Evolutionary conservation across 1,140 invertebrate species (phyloP).

Genomic region (Lethocerus indicus): DNA sequence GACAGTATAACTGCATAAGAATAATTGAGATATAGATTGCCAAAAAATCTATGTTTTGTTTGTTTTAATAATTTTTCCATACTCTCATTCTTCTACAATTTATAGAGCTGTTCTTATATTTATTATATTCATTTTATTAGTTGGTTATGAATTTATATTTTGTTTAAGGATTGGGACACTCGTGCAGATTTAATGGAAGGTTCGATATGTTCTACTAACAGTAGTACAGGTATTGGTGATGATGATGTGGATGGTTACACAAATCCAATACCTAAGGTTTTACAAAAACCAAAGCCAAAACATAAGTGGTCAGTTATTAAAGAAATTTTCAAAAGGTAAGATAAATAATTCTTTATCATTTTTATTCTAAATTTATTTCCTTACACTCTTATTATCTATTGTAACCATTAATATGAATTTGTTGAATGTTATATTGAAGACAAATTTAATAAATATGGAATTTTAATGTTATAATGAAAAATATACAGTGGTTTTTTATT

Average conservation of each 20-base stretch:
- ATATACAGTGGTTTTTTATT: neutral
- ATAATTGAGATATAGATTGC: too few relatives aligned
- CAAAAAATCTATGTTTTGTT: too few relatives aligned
- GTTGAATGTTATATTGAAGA: neutral
- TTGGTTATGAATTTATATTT: neutral
- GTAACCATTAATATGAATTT: neutral
- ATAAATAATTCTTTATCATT: neutral
- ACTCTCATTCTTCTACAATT: too few relatives aligned
- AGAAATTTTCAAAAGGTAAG: conserved; percentile 23
- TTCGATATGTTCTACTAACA: neutral
- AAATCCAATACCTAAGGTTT: conserved; percentile 23
- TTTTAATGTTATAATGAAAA: neutral
- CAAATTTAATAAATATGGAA: neutral
- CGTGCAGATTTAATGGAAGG: neutral
- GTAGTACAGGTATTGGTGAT: neutral
- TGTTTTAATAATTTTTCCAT: too few relatives aligned
- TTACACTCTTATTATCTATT: neutral
- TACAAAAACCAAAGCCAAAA: conserved; percentile 40
- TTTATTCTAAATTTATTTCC: neutral
- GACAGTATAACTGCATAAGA: too few relatives aligned
- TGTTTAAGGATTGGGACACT: neutral
- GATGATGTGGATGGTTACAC: neutral
- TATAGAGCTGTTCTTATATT: neutral
- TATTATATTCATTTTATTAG: neutral
- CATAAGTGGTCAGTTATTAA: conserved; percentile 43